Percentiles rank a stretch among this genome's conserved stretches.
These are phyloP conservation scores for Phainopepla nitens DNA, from an alignment of 2,113 vertebrate species.

Conservation along the genomic window DNA sequence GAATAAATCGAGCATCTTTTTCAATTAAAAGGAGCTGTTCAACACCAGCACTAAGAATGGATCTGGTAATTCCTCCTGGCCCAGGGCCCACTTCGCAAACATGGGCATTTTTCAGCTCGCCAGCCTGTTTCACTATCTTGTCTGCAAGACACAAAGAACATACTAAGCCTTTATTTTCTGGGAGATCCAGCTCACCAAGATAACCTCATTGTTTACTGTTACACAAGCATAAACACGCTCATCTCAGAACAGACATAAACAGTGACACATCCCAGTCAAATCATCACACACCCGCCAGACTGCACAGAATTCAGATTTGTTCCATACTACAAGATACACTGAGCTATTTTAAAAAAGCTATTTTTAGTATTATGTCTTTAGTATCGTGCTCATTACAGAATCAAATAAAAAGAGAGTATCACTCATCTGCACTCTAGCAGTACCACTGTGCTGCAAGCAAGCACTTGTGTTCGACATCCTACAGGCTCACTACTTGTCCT, in stretches of 20 bases:
- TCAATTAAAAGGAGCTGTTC: constrained; percentile 90
- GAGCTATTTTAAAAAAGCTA: neutral
- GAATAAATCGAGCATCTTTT: constrained; percentile 92
- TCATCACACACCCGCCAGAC: neutral
- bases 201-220: constrained; percentile 21
- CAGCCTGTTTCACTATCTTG: constrained; percentile 92
- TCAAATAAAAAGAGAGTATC: neutral
- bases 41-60: constrained; percentile 84
- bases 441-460: neutral
- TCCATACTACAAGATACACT: neutral
- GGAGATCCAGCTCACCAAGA: neutral
- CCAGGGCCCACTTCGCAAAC: constrained; percentile 97
- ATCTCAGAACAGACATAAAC: constrained; percentile 7
- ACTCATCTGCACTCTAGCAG: neutral
- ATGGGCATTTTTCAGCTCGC: constrained; percentile 76
- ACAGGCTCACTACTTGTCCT: neutral
- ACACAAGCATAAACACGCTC: neutral
- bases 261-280: neutral
- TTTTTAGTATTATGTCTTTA: neutral
- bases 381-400: neutral
- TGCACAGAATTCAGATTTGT: neutral
- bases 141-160: constrained; percentile 75
- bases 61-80: constrained; percentile 92
- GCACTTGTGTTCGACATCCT: fast-evolving
- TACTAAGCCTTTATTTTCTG: neutral